Evolutionary conservation across 1,140 invertebrate species (phyloP).

Genomic region (Condylostylus longicornis): DNA sequence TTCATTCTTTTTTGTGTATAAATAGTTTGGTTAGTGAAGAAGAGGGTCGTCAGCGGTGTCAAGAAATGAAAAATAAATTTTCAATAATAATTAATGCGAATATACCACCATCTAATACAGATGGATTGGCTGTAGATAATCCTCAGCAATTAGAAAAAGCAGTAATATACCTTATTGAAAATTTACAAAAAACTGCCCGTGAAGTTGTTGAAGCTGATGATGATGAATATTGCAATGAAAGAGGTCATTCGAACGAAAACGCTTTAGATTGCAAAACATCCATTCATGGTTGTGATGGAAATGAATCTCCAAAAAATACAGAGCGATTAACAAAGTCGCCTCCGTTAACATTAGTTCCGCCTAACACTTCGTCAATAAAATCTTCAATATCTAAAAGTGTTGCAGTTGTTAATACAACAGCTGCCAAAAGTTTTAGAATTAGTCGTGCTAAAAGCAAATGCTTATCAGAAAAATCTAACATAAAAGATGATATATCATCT

Average conservation of each 20-base stretch:
- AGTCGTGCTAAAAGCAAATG: slow-evolving; percentile 12
- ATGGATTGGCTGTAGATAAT: slow-evolving; percentile 45
- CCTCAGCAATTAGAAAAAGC: slow-evolving; percentile 46
- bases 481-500: slow-evolving; percentile 12
- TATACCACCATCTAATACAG: slow-evolving; percentile 30
- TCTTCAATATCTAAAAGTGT: slow-evolving; percentile 36
- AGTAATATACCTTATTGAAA: slow-evolving; percentile 49
- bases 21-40: slow-evolving; percentile 61
- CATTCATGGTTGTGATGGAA: slow-evolving; percentile 15
- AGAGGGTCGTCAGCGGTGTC: slow-evolving; percentile 49
- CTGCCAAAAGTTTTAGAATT: slow-evolving; percentile 20
- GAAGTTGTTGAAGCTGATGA: slow-evolving; percentile 10
- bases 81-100: slow-evolving; percentile 40
- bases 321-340: slow-evolving; percentile 19
- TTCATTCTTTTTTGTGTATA: slow-evolving; percentile 69
- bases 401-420: slow-evolving; percentile 24
- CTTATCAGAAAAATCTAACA: slow-evolving; percentile 10
- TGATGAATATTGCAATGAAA: no score
- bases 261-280: slow-evolving; percentile 10
- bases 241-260: no score
- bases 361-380: slow-evolving; percentile 34
- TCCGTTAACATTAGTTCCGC: slow-evolving; percentile 35
- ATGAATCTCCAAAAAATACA: slow-evolving; percentile 13
- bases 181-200: slow-evolving; percentile 31
- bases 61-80: slow-evolving; percentile 56